Base-by-base conservation (phyloP, 37 sponge, comb jelly and placozoan genomes). In the Haliclona indistincta region DNA sequence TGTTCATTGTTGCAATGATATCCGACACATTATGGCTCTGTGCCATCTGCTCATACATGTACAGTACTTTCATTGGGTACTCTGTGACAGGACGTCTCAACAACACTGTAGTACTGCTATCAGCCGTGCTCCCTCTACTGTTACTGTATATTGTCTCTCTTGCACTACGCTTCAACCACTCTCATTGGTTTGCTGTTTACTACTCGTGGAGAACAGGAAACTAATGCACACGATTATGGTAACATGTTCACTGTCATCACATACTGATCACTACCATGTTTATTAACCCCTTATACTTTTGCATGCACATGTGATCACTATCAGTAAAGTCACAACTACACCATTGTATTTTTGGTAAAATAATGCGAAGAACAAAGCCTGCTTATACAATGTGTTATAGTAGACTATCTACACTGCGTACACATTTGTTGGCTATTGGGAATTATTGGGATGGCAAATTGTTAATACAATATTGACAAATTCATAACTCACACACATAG, bases 1-100 rank as follows among this genome's bases (percentile, higher is more conserved):
- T 40, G 25, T 68, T 85, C 25, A 2, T 79, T 10, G 72, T 76
- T 25, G 36, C 68, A 5, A 33, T 97, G 20, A 45, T 87, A 22
- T 63, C 92, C 33, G 86, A 97, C 70, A 39, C 86, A 5, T 37
- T 94, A 43, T 97, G 99, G 99, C 67, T 91, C 49, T 25, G 83
- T 10, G 90, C 81, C 7, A 23, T 92, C 15, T 23, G 54, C 38
- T 86, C 86, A 76, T 97, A 97, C 72, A 61, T 88, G 49, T 97
- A 95, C 70, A 84, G 94, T 64, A 91, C 95, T 25, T 97, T 97
- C 69, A 82, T 97, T 38, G 99, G 99, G 43, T 97, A 94, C 78
- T 85, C 76, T 40, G 58, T 58, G 7, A 58, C n/a, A 26, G 25
- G 60, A n/a, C 22, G 25, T 33, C 49, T 58, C 6, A 20, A 41